Conservation (phyloP, 1,140 invertebrate species). For the Megalonaias nervosa region DNA sequence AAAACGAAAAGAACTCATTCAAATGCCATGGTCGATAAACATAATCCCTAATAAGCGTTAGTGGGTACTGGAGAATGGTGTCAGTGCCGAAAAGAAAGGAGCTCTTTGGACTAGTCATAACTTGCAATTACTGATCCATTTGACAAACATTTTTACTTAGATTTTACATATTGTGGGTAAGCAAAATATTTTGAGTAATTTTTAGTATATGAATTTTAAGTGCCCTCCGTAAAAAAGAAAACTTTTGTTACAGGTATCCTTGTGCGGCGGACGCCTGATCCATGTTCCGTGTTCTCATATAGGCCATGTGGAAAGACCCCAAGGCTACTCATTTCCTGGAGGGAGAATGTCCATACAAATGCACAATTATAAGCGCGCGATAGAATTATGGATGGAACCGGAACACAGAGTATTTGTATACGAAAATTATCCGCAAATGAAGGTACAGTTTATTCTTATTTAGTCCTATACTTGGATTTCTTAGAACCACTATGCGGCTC, state of each 20-base stretch:
- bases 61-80: too few species aligned
- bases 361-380: constrained; percentile 63
- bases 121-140: too few species aligned
- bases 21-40: too few species aligned
- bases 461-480: too few species aligned
- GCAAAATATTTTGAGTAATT: too few species aligned
- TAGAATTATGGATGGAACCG: constrained; percentile 65
- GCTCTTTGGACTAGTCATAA: too few species aligned
- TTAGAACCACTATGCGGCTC: too few species aligned
- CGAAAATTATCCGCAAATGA: constrained; percentile 58
- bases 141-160: too few species aligned
- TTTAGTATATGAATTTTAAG: not conserved
- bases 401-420: constrained; percentile 58
- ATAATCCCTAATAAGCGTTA: too few species aligned
- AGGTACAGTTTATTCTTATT: constrained; percentile 34
- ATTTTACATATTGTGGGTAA: too few species aligned
- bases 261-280: constrained; percentile 95
- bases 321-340: constrained; percentile 94
- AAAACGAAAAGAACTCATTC: too few species aligned
- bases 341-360: constrained; percentile 74
- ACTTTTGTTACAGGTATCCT: constrained; percentile 90
- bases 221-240: not conserved
- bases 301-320: constrained; percentile 79
- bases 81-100: too few species aligned
- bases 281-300: constrained; percentile 78